Percentiles rank a stretch among this genome's conserved stretches.
phyloP scores from a whole-genome alignment of 2,888 invertebrate genomes.

The Leptopterna dolabrata region DNA sequence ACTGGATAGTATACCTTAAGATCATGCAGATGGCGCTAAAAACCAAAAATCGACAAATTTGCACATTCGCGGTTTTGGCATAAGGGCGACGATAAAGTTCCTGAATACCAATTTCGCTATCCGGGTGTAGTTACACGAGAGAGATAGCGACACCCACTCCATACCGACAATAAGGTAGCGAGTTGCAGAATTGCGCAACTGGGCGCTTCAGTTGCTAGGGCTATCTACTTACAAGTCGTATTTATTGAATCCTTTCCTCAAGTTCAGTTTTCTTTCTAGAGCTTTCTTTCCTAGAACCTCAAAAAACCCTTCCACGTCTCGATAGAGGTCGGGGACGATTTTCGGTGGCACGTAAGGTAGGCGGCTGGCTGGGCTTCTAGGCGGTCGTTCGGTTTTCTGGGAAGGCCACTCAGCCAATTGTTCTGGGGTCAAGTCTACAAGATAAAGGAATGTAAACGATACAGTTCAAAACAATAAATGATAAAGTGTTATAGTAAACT shows the following conservation, averaged over 20 bases:
- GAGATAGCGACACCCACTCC: too few species aligned
- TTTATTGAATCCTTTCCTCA: conserved; percentile 24
- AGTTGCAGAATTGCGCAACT: too few species aligned
- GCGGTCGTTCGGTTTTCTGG: neutral
- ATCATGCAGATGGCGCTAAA: too few species aligned
- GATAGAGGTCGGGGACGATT: conserved; percentile 19
- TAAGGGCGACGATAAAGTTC: too few species aligned
- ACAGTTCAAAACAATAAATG: neutral
- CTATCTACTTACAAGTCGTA: conserved; percentile 39
- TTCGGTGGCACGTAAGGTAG: conserved; percentile 19
- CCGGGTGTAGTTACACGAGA: too few species aligned
- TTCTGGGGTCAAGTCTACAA: neutral
- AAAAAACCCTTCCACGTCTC: conserved; percentile 34
- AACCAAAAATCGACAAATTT: too few species aligned
- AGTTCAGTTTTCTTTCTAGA: neutral
- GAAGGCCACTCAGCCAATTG: conserved; percentile 25
- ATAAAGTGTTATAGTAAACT: neutral
- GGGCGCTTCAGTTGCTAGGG: too few species aligned
- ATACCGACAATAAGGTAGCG: too few species aligned
- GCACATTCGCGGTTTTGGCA: too few species aligned
- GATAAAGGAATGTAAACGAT: neutral
- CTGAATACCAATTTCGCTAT: too few species aligned
- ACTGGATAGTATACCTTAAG: too few species aligned
- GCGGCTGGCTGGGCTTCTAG: conserved; percentile 5
- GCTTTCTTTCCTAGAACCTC: neutral